phyloP scores from a whole-genome alignment of 1,140 invertebrate genomes.

The Tetragnatha versicolor region DNA sequence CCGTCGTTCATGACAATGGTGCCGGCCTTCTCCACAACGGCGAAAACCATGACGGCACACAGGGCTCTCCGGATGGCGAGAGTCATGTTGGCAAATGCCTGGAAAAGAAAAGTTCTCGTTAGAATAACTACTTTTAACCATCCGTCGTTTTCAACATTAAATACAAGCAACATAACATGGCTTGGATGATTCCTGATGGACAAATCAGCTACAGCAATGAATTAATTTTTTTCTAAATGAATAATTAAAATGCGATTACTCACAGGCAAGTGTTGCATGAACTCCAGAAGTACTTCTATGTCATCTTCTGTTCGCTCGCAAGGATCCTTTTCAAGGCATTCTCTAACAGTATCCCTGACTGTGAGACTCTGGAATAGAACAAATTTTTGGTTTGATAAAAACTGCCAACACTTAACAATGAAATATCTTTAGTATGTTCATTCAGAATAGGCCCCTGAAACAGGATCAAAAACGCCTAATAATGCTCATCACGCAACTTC shows the following conservation, averaged over 20 bases:
- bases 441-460: too few species aligned
- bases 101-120: not conserved
- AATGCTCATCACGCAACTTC: too few species aligned
- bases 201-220: not conserved
- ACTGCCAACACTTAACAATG: too few species aligned
- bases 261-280: conserved; percentile 89
- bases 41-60: conserved; percentile 93
- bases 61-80: conserved; percentile 68
- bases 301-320: conserved; percentile 92
- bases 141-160: too few species aligned
- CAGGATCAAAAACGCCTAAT: too few species aligned
- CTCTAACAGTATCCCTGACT: conserved; percentile 91
- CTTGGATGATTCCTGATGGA: not conserved
- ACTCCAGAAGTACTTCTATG: conserved; percentile 93
- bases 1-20: conserved; percentile 97
- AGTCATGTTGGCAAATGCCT: conserved; percentile 93
- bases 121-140: not conserved
- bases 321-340: conserved; percentile 97
- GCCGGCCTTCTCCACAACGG: conserved; percentile 94
- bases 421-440: too few species aligned
- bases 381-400: not conserved
- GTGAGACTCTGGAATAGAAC: conserved; percentile 75
- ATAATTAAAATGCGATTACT: not conserved
- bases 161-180: too few species aligned
- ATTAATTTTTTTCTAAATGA: not conserved